phyloP scores from a whole-genome alignment of 2,888 invertebrate species.

The Meteorus colon region DNA sequence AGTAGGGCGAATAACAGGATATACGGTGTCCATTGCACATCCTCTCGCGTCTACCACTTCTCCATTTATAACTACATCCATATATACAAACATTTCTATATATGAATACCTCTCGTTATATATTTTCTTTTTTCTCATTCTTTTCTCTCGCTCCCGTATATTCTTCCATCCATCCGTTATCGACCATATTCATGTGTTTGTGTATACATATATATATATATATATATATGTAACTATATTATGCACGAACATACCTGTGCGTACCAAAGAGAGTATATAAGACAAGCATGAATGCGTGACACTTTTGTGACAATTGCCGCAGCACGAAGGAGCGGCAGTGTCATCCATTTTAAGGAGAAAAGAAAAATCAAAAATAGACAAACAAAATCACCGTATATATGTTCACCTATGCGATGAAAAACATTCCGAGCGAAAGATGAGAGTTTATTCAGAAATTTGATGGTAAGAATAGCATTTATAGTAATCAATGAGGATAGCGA shows the following conservation, averaged over 20 bases:
- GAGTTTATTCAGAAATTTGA: no score
- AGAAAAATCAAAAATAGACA: conserved; percentile 5
- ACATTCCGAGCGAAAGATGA: no score
- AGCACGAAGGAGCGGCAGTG: neutral
- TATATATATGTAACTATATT: conserved; percentile 36
- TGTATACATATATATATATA: neutral
- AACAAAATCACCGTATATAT: neutral
- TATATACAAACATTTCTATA: conserved; percentile 10
- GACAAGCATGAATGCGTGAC: conserved; percentile 17
- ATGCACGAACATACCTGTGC: conserved; percentile 46
- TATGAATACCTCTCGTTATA: conserved; percentile 9
- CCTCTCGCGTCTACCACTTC: conserved; percentile 53
- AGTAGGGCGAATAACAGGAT: conserved; percentile 72
- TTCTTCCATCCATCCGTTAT: conserved; percentile 59
- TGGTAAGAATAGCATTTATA: no score
- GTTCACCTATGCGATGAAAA: no score
- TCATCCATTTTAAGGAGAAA: neutral
- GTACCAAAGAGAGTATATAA: conserved; percentile 6
- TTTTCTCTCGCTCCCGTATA: neutral
- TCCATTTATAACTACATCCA: conserved; percentile 18
- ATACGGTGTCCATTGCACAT: conserved; percentile 73
- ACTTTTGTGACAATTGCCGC: conserved; percentile 19
- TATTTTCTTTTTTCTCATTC: conserved; percentile 40
- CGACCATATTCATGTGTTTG: conserved; percentile 61
- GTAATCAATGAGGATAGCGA: no score